Conservation (phyloP, 2,113 vertebrate species). For the Forbesichthys papilliferus region DNA sequence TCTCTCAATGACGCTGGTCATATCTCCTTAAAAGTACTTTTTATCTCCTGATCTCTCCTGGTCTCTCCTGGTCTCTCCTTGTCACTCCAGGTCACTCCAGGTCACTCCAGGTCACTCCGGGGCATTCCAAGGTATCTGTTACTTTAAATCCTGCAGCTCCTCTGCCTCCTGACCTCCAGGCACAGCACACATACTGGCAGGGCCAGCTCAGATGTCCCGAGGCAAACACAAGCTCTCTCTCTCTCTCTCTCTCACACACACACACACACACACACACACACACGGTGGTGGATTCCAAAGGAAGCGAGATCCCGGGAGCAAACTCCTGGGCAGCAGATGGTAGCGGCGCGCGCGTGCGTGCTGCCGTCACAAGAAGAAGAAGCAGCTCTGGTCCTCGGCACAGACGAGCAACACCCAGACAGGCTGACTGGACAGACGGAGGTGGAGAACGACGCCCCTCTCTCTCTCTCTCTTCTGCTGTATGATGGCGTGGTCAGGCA, state of each 20-base stretch:
- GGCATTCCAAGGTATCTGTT: slow-evolving; percentile 2
- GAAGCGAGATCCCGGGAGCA: slow-evolving; percentile 38
- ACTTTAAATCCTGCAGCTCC: slow-evolving; percentile 54
- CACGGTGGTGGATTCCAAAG: slow-evolving; percentile 16
- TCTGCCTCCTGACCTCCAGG: slow-evolving; percentile 22
- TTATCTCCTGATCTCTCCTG: slow-evolving; percentile 39
- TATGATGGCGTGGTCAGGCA: too few species aligned
- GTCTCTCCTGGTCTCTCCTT: not conserved
- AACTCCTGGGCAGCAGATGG: slow-evolving; percentile 57
- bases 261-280: slow-evolving; percentile 24
- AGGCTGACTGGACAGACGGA: not conserved
- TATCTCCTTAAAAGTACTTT: slow-evolving; percentile 9
- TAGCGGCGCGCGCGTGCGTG: slow-evolving; percentile 1
- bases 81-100: slow-evolving; percentile 13
- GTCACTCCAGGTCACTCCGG: slow-evolving; percentile 11
- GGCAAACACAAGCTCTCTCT: not conserved
- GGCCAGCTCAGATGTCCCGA: not conserved
- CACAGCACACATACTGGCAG: not conserved
- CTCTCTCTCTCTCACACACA: not conserved
- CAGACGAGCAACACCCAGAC: slow-evolving; percentile 43
- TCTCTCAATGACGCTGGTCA: slow-evolving; percentile 29
- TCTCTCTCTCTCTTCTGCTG: too few species aligned
- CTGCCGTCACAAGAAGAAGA: slow-evolving; percentile 36
- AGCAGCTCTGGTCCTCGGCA: slow-evolving; percentile 59
- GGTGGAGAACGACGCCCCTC: too few species aligned